These are phyloP conservation scores for Agrochola macilenta DNA, from an alignment of 2,888 invertebrate genomes.

Conservation along the genomic window DNA sequence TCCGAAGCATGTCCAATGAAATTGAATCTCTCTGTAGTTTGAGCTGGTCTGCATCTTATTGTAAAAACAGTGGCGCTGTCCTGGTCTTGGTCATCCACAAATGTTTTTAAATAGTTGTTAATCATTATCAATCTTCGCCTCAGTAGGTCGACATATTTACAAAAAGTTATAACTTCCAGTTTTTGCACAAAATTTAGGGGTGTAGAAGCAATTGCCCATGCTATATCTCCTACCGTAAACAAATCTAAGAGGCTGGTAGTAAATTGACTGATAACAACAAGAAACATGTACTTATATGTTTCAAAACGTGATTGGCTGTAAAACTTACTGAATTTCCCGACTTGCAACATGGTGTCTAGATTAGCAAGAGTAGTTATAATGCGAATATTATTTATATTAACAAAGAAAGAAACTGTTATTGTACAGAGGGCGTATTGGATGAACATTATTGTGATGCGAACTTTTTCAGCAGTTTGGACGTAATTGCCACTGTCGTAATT, in stretches of 20 bases:
- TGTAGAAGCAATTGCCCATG: slow-evolving; percentile 38
- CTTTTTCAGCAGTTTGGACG: slow-evolving; percentile 46
- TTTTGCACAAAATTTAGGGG: slow-evolving; percentile 46
- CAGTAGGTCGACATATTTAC: slow-evolving; percentile 42
- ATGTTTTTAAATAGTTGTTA: slow-evolving; percentile 73
- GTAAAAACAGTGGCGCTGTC: slow-evolving; percentile 67
- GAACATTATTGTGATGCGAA: slow-evolving; percentile 37
- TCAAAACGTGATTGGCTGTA: slow-evolving; percentile 39
- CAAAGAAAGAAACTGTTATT: slow-evolving; percentile 41
- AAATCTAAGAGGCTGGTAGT: slow-evolving; percentile 33
- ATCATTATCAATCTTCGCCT: slow-evolving; percentile 60
- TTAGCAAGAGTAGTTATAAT: slow-evolving; percentile 43
- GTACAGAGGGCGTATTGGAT: slow-evolving; percentile 40
- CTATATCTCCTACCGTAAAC: slow-evolving; percentile 35
- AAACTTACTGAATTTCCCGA: slow-evolving; percentile 38
- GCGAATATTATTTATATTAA: slow-evolving; percentile 49
- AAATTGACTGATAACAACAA: slow-evolving; percentile 34
- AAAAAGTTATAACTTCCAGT: slow-evolving; percentile 47
- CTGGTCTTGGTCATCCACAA: slow-evolving; percentile 69
- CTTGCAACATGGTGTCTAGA: slow-evolving; percentile 43
- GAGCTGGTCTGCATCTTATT: slow-evolving; percentile 45
- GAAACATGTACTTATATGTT: slow-evolving; percentile 50
- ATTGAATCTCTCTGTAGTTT: slow-evolving; percentile 56
- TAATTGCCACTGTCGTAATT: slow-evolving; percentile 44
- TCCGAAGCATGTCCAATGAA: slow-evolving; percentile 70